Percentiles rank a stretch among this genome's conserved stretches.
phyloP scores from a whole-genome alignment of 2,888 invertebrate genomes.

The Drosophila paramelanica region DNA sequence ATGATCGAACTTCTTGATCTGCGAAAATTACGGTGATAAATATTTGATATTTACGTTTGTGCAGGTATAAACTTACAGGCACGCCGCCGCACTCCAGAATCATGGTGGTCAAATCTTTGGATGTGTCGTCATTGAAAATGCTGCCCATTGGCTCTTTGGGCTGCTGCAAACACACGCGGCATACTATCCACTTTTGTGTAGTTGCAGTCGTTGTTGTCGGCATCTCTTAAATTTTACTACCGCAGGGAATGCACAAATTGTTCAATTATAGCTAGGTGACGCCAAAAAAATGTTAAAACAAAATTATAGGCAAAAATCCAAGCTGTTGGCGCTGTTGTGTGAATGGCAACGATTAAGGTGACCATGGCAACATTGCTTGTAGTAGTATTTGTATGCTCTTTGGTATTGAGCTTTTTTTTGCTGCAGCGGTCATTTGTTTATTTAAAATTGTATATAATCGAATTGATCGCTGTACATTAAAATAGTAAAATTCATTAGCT shows the following conservation, averaged over 20 bases:
- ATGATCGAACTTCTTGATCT: conserved; percentile 82
- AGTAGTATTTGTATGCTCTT: conserved; percentile 15
- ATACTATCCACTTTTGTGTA: conserved; percentile 82
- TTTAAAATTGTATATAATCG: neutral
- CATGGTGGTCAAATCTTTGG: conserved; percentile 82
- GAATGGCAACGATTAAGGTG: conserved; percentile 48
- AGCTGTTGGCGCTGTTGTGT: conserved; percentile 54
- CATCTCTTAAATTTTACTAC: conserved; percentile 31
- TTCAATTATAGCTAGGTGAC: conserved; percentile 43
- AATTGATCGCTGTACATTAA: neutral
- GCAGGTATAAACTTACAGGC: conserved; percentile 68
- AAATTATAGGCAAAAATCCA: conserved; percentile 42
- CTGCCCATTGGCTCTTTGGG: conserved; percentile 79
- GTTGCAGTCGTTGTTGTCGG: conserved; percentile 50
- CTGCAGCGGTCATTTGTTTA: neutral
- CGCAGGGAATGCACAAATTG: conserved; percentile 14
- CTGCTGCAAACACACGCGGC: conserved; percentile 80
- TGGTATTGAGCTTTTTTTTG: neutral
- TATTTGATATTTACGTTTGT: neutral
- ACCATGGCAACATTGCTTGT: conserved; percentile 12
- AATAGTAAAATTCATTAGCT: neutral
- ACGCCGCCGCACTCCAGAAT: conserved; percentile 83
- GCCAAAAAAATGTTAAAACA: conserved; percentile 50
- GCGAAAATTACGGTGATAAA: neutral
- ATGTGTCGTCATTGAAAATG: conserved; percentile 77